Percentiles rank a stretch among this genome's conserved stretches.
These are phyloP conservation scores for Psittacula echo DNA, from an alignment of 2,797 vertebrate genomes.

Conservation along the genomic window DNA sequence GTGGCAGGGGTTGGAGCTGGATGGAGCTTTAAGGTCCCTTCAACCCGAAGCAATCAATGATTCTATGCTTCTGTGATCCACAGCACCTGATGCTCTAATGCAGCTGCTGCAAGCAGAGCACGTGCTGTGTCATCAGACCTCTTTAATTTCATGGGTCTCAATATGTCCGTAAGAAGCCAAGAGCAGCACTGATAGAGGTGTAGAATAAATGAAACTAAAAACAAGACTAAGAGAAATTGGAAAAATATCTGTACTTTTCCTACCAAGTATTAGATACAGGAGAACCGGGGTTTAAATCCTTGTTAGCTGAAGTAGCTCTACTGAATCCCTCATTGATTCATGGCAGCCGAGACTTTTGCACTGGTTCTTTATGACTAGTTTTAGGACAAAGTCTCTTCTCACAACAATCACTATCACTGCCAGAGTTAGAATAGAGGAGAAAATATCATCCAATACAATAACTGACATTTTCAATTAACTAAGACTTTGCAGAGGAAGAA, in stretches of 20 bases:
- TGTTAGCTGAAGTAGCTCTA: background rate
- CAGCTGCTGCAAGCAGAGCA: background rate
- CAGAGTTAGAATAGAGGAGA: background rate
- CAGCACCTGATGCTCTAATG: background rate
- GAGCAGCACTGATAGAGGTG: background rate
- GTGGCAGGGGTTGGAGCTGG: too few species aligned
- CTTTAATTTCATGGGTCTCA: background rate
- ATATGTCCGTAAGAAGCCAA: background rate
- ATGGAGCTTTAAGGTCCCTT: background rate
- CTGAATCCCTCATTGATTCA: background rate
- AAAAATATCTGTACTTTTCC: background rate
- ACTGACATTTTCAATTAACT: slow-evolving; percentile 38
- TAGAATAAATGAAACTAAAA: background rate
- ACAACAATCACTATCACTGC: background rate
- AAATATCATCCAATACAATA: background rate
- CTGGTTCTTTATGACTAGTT: background rate
- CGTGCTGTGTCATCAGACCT: background rate
- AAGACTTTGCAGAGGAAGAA: background rate
- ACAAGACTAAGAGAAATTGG: background rate
- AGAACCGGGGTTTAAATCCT: background rate
- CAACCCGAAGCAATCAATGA: background rate
- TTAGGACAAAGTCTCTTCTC: background rate
- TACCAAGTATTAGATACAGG: background rate
- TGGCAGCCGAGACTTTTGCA: background rate
- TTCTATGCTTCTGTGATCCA: background rate